Conservation (phyloP, 2,888 invertebrate species). For the Iphiclides podalirius region DNA sequence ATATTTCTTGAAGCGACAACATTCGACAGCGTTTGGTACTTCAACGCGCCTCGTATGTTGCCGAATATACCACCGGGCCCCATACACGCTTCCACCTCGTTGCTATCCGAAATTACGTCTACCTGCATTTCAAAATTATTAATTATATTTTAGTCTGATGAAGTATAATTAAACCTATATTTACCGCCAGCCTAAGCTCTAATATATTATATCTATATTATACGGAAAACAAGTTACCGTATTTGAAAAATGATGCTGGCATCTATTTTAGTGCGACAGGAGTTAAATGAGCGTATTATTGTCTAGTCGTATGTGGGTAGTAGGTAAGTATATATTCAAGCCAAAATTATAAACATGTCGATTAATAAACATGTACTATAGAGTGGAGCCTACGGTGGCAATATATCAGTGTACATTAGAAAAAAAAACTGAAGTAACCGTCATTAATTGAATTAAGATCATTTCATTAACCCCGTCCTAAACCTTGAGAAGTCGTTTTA, state of each 20-base stretch:
- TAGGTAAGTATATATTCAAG: neutral
- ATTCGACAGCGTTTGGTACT: slow-evolving; percentile 65
- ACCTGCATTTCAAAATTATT: slow-evolving; percentile 41
- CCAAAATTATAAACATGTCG: neutral
- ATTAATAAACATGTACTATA: too few species aligned
- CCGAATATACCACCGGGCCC: slow-evolving; percentile 75
- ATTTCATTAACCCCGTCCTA: too few species aligned
- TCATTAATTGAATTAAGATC: too few species aligned
- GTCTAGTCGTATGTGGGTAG: slow-evolving; percentile 1
- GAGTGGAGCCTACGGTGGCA: too few species aligned
- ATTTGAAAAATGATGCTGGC: slow-evolving; percentile 2
- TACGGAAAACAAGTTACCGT: slow-evolving; percentile 4
- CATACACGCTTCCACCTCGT: slow-evolving; percentile 73
- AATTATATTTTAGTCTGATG: neutral
- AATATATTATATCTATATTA: neutral
- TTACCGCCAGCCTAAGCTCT: too few species aligned
- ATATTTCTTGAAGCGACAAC: slow-evolving; percentile 70
- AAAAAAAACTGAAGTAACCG: too few species aligned
- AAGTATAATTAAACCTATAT: too few species aligned
- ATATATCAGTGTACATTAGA: too few species aligned
- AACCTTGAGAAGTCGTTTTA: too few species aligned
- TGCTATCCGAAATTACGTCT: slow-evolving; percentile 59
- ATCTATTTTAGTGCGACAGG: neutral
- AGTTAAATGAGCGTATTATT: slow-evolving; percentile 1
- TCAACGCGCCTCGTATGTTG: slow-evolving; percentile 64